These are phyloP conservation scores for Neoniphon sammara DNA, from an alignment of 2,797 vertebrate genomes.

Conservation along the genomic window DNA sequence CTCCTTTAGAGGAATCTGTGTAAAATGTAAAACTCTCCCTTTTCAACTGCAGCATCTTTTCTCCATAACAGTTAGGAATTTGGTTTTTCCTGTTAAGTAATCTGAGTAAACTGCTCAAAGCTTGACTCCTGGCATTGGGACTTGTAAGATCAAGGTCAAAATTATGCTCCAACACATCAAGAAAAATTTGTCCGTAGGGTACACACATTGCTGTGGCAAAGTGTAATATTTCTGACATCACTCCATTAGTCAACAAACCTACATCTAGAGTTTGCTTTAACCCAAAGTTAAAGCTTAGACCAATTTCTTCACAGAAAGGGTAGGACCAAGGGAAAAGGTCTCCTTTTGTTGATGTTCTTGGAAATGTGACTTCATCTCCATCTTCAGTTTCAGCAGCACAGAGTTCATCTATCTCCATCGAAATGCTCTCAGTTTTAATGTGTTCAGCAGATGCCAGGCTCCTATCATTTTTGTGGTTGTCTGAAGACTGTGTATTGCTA, in stretches of 20 bases:
- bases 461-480: conserved; percentile 1
- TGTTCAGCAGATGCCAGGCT: not conserved
- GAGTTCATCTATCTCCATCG: not conserved
- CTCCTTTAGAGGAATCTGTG: conserved; percentile 5
- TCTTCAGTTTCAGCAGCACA: conserved; percentile 2
- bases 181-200: conserved; percentile 25
- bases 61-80: not conserved
- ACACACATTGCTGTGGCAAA: conserved; percentile 18
- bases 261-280: conserved; percentile 44
- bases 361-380: conserved; percentile 2
- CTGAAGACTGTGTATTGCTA: not conserved
- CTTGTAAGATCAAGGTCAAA: conserved; percentile 40
- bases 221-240: conserved; percentile 44
- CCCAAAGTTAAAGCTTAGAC: conserved; percentile 27
- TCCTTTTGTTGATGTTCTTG: not conserved
- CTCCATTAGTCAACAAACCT: conserved; percentile 24
- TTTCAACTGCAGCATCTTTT: conserved; percentile 10
- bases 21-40: conserved; percentile 11
- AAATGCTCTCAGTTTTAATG: not conserved
- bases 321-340: not conserved
- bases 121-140: not conserved
- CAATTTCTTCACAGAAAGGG: conserved; percentile 41
- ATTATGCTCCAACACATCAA: conserved; percentile 41
- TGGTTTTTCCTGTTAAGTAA: conserved; percentile 28
- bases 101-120: not conserved